Evolutionary conservation across 1,140 invertebrate genomes (phyloP).

Genomic region (Temnothorax curvispinosus): DNA sequence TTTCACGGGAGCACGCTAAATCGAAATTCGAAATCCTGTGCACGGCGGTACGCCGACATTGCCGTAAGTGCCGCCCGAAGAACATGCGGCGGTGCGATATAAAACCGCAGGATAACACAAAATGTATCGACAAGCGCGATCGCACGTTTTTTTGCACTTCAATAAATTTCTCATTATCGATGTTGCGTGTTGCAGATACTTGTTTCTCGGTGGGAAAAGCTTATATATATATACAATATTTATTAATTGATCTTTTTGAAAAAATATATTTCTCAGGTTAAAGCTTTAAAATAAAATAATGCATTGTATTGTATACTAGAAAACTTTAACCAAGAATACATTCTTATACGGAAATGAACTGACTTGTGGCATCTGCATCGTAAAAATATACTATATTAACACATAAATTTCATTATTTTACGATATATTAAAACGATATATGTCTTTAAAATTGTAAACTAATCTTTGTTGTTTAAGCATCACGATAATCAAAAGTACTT

Average conservation of each 20-base stretch:
- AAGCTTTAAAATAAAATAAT: neutral
- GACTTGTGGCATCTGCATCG: neutral
- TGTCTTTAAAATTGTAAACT: neutral
- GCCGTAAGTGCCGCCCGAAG: constrained; percentile 36
- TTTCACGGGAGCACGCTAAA: constrained; percentile 58
- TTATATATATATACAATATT: neutral
- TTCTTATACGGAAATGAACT: neutral
- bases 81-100: constrained; percentile 12
- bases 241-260: neutral
- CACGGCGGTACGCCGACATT: neutral
- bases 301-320: neutral
- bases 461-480: neutral
- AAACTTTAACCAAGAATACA: neutral
- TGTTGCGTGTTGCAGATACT: neutral
- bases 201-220: neutral
- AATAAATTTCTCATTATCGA: constrained; percentile 56
- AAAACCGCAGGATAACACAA: constrained; percentile 34
- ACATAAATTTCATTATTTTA: neutral
- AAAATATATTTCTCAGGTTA: neutral
- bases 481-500: neutral
- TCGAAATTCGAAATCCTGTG: constrained; percentile 69
- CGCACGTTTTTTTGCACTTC: constrained; percentile 33
- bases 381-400: neutral
- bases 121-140: constrained; percentile 54
- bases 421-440: neutral